Percentiles rank a stretch among this genome's conserved stretches.
These are phyloP conservation scores for Harpalus rufipes DNA, from an alignment of 2,888 invertebrate genomes.

Conservation along the genomic window DNA sequence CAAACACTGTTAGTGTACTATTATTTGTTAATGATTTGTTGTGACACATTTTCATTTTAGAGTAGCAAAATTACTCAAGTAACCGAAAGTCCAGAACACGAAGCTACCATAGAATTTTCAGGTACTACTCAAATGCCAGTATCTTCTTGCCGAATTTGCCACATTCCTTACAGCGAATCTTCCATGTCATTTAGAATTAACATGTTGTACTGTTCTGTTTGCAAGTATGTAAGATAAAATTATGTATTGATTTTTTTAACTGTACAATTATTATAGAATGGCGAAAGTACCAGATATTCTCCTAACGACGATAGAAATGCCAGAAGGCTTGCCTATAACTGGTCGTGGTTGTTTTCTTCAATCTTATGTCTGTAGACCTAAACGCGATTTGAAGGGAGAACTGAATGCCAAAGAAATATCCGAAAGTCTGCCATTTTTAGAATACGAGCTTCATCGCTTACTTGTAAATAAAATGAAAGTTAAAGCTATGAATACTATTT, in stretches of 20 bases:
- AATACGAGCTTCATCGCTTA: conserved; percentile 96
- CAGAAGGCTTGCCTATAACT: conserved; percentile 85
- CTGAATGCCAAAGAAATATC: conserved; percentile 95
- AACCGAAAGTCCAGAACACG: conserved; percentile 75
- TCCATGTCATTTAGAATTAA: conserved; percentile 87
- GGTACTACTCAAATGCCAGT: conserved; percentile 64
- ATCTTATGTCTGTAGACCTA: conserved; percentile 87
- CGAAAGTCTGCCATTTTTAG: conserved; percentile 95
- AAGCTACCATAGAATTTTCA: conserved; percentile 66
- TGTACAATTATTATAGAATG: conserved; percentile 78
- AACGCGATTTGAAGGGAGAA: conserved; percentile 90
- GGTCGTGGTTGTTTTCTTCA: conserved; percentile 86
- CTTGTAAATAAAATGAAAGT: conserved; percentile 94
- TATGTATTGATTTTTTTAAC: conserved; percentile 65
- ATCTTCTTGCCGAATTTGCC: conserved; percentile 78
- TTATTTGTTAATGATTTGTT: neutral
- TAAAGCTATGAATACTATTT: conserved; percentile 96
- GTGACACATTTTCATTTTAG: conserved; percentile 65
- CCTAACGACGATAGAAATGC: conserved; percentile 92
- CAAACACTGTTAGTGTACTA: conserved; percentile 48
- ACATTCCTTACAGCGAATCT: conserved; percentile 90
- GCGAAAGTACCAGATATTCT: conserved; percentile 94
- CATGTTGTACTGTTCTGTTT: conserved; percentile 85
- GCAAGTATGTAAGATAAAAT: conserved; percentile 79
- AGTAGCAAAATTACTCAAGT: conserved; percentile 71